phyloP scores from a whole-genome alignment of 2,797 vertebrate genomes.

The Leuciscus waleckii region DNA sequence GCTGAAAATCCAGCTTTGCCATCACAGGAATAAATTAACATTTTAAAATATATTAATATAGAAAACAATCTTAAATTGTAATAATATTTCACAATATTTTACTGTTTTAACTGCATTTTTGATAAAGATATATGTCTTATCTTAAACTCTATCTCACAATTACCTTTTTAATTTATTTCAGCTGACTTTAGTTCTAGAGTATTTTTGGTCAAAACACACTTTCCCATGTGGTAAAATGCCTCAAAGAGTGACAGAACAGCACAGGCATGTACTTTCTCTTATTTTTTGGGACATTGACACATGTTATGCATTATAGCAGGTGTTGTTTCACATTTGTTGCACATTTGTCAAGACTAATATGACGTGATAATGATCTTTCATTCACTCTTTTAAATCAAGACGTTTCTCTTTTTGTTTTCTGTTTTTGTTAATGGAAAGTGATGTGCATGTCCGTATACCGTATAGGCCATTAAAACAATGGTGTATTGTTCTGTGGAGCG shows the following conservation, averaged over 20 bases:
- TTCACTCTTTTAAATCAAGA: conserved; percentile 3
- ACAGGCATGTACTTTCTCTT: conserved; percentile 1
- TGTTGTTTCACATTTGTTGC: conserved; percentile 18
- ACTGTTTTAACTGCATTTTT: not conserved
- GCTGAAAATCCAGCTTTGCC: not conserved
- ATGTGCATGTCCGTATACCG: not conserved
- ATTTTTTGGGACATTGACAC: not conserved
- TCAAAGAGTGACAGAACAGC: not conserved
- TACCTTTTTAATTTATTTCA: not conserved
- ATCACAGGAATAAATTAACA: not conserved
- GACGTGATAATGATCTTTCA: not conserved
- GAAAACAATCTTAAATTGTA: not conserved
- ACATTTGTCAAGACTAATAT: not conserved
- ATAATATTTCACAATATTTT: not conserved
- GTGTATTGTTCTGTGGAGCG: conserved; percentile 14
- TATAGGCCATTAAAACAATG: conserved; percentile 27
- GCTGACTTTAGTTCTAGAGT: not conserved
- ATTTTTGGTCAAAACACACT: not conserved
- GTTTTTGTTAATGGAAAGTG: conserved; percentile 6
- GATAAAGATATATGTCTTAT: not conserved
- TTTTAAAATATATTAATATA: not conserved
- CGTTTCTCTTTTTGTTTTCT: not conserved
- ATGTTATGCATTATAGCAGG: conserved; percentile 24
- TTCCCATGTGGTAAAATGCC: not conserved
- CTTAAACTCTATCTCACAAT: not conserved